A percentile compares a stretch with the other conserved stretches of the same genome.
Evolutionary conservation across 2,888 invertebrate genomes (phyloP).

Genomic region (Trissolcus brochymenae): DNA sequence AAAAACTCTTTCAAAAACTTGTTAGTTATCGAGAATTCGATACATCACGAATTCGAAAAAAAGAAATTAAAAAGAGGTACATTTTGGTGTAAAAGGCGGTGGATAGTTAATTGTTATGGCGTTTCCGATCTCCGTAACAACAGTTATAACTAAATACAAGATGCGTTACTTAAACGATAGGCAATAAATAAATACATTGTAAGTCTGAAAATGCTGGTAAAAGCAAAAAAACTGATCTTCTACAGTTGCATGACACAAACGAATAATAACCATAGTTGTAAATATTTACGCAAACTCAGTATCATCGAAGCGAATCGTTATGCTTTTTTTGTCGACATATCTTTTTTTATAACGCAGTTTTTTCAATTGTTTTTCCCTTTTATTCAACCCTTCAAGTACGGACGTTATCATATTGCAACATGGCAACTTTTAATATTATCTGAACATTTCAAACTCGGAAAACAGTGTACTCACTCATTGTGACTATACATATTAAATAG

Average conservation of each 20-base stretch:
- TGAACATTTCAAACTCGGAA: too few species aligned
- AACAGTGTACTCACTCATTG: too few species aligned
- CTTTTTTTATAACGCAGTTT: neutral
- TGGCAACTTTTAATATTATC: too few species aligned
- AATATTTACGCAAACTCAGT: slow-evolving; percentile 44
- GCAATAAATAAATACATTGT: slow-evolving; percentile 61
- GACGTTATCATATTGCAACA: too few species aligned
- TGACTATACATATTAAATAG: too few species aligned
- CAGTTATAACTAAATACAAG: slow-evolving; percentile 58
- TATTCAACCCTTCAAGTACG: neutral
- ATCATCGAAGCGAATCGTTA: slow-evolving; percentile 26
- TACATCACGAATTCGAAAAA: slow-evolving; percentile 7
- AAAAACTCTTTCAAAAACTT: neutral
- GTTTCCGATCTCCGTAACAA: slow-evolving; percentile 38
- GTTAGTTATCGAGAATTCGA: slow-evolving; percentile 9
- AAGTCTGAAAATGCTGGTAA: slow-evolving; percentile 51
- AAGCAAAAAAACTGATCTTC: slow-evolving; percentile 44
- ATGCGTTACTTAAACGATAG: slow-evolving; percentile 58
- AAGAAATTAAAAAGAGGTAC: neutral
- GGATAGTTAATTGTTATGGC: slow-evolving; percentile 38
- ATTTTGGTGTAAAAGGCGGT: slow-evolving; percentile 35
- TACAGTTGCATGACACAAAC: slow-evolving; percentile 49
- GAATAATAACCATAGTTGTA: slow-evolving; percentile 40
- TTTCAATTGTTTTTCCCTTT: slow-evolving; percentile 19
- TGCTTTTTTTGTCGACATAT: neutral